Conservation (phyloP, 2,888 invertebrate genomes). For the Lasioglossum oenotherae region DNA sequence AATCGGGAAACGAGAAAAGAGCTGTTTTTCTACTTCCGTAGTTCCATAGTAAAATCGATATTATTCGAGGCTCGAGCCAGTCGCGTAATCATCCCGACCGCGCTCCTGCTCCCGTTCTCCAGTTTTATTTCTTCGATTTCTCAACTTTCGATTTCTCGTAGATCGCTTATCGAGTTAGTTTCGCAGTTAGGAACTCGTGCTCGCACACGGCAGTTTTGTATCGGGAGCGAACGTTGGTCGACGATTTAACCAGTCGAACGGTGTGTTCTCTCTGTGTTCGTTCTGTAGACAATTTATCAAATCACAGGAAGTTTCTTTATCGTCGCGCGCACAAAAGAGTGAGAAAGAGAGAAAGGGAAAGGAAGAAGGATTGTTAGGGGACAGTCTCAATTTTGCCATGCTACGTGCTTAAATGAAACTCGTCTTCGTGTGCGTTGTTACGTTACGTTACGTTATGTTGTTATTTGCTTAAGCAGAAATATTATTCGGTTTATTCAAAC, state of each 20-base stretch:
- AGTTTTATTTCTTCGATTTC: conserved; percentile 9
- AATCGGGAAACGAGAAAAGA: no score
- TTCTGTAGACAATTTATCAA: background rate
- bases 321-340: background rate
- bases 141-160: conserved; percentile 29
- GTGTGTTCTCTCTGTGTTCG: background rate
- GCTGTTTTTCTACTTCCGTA: background rate
- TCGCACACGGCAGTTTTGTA: background rate
- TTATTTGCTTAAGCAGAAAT: background rate
- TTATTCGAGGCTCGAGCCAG: background rate
- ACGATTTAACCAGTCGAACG: background rate
- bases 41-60: background rate
- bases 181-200: background rate
- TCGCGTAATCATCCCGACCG: background rate
- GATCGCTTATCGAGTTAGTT: conserved; percentile 9
- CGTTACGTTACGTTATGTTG: background rate
- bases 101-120: background rate
- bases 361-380: background rate
- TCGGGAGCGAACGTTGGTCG: background rate
- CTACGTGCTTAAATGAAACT: background rate
- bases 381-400: background rate
- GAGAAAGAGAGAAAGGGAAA: background rate
- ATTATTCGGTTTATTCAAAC: background rate
- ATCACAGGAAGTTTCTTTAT: conserved; percentile 6
- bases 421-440: background rate